Evolutionary conservation across 1,140 invertebrate genomes (phyloP), one percentile per base, ranked within the genome.

Genomic region (Drosophila tani): DNA sequence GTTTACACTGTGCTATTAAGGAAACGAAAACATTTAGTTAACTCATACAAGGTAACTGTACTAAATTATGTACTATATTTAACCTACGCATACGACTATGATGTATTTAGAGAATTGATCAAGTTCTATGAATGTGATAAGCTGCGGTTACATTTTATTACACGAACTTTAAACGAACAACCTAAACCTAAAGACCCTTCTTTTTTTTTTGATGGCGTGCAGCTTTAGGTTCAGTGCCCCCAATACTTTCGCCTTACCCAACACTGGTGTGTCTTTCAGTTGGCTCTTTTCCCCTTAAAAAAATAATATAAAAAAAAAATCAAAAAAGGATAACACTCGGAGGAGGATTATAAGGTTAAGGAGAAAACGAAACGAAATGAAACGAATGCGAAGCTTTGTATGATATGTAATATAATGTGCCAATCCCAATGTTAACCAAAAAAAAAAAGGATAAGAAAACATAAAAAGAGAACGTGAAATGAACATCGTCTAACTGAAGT

Each of bases 321-420:
- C 32, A 35, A 35, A 35, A 11, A 21, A 21, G 51, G 32, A 55
- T 53, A 53, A 19, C 50, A 45, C 9, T 17, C 29, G 32, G 17
- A 15, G 41, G 41, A 15, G 41, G 8, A 17, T 43, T 14, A 43
- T 43, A n/a, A 9, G 38, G 14, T 58, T 27, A n/a, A 50, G 38
- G 15, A 65, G 51, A 46, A 57, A 35, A 38, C 35, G 35, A 38
- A 35, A 35, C 9, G 32, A 35, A 35, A 35, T 12, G 45, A 50
- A 50, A 32, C 27, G 51, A 75, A 19, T 58, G 60, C 58, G 63
- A 81, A 73, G 77, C 77, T 86, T 79, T 88, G 84, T 88, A 87
- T 88, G 74, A 86, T 88, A 87, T 88, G 80, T 82, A 83, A 87
- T 80, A 88, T 88, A 87, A 88, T 83, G 84, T 87, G 83, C 83